These are phyloP conservation scores for Eupeodes corollae DNA, from an alignment of 1,140 invertebrate species.

Conservation along the genomic window DNA sequence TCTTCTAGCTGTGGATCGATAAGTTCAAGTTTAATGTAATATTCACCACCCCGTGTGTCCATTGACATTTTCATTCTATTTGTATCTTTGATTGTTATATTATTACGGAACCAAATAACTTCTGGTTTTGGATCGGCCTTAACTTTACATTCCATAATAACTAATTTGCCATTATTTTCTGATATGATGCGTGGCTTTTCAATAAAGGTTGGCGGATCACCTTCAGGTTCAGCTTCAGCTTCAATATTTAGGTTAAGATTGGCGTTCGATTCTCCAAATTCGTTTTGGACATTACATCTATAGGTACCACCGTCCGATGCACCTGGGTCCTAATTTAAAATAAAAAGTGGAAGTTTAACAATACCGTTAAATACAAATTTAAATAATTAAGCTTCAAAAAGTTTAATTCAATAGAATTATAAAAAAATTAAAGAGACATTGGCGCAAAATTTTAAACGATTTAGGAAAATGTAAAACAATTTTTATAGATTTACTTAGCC, in stretches of 20 bases:
- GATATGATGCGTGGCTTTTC: slow-evolving; percentile 82
- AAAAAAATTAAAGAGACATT: too few species aligned
- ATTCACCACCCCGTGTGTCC: slow-evolving; percentile 64
- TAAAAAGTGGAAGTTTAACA: background rate
- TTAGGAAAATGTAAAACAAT: too few species aligned
- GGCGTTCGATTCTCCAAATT: slow-evolving; percentile 94
- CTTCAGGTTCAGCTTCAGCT: slow-evolving; percentile 81
- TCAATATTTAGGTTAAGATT: slow-evolving; percentile 97
- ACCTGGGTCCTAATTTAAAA: slow-evolving; percentile 69
- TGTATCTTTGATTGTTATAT: slow-evolving; percentile 62
- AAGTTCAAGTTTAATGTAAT: slow-evolving; percentile 81
- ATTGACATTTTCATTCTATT: slow-evolving; percentile 66
- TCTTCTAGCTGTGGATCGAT: slow-evolving; percentile 88
- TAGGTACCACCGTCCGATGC: slow-evolving; percentile 93
- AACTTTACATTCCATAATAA: slow-evolving; percentile 96
- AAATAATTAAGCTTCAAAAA: too few species aligned
- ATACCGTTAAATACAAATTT: background rate
- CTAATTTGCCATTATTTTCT: slow-evolving; percentile 86
- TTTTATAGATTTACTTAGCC: background rate
- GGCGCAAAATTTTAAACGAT: too few species aligned
- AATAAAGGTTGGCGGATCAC: slow-evolving; percentile 93
- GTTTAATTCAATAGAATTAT: too few species aligned
- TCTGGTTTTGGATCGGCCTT: slow-evolving; percentile 87
- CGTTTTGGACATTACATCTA: slow-evolving; percentile 92
- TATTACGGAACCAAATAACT: slow-evolving; percentile 85